phyloP scores from a whole-genome alignment of 1,140 invertebrate species.

The Brachionus rotundiformis region DNA sequence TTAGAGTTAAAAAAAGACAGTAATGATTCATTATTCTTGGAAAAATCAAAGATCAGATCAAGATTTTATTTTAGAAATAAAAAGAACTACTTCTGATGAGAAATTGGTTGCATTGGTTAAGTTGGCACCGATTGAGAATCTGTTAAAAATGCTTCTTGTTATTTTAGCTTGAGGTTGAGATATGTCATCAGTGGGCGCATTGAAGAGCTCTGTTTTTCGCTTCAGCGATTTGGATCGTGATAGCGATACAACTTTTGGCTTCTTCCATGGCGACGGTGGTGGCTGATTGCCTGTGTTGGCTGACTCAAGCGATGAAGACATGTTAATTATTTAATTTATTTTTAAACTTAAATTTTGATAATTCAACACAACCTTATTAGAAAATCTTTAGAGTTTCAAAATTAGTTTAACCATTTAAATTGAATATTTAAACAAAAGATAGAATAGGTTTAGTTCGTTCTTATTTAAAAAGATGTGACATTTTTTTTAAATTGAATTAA shows the following conservation, averaged over 20 bases:
- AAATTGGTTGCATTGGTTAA: constrained; percentile 5
- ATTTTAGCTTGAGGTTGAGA: neutral
- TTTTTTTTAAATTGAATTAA: no score
- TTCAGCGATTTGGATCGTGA: constrained; percentile 17
- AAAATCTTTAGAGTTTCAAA: neutral
- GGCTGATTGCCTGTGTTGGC: constrained; percentile 15
- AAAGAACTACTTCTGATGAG: neutral
- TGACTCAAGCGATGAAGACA: neutral
- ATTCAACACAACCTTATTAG: neutral
- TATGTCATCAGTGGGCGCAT: neutral
- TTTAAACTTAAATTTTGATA: neutral
- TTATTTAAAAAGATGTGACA: no score
- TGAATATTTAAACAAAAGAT: no score
- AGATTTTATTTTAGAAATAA: no score
- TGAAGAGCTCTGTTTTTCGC: constrained; percentile 10
- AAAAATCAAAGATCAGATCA: neutral
- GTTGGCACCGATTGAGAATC: neutral
- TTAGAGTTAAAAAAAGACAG: constrained; percentile 12
- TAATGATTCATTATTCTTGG: constrained; percentile 14
- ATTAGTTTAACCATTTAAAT: neutral
- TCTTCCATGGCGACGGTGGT: constrained; percentile 42
- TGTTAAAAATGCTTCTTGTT: constrained; percentile 6
- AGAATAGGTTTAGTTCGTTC: no score
- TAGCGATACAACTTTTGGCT: constrained; percentile 43
- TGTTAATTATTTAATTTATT: neutral